Percentiles rank a stretch among this genome's conserved stretches.
phyloP scores from a whole-genome alignment of 2,888 invertebrate genomes.

The Mesopsocus fuscifrons region DNA sequence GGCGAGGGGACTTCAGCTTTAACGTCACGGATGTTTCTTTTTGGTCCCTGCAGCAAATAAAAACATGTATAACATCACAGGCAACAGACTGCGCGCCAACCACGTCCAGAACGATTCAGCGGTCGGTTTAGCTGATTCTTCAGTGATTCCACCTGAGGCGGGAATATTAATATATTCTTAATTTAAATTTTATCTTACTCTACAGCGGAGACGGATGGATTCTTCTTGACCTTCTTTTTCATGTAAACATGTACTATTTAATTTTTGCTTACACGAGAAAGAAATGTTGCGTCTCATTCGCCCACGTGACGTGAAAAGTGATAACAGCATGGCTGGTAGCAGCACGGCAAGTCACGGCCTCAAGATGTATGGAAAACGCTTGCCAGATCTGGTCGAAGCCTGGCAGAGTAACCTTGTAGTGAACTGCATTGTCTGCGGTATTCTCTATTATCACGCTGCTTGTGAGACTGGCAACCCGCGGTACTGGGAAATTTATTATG shows the following conservation, averaged over 20 bases:
- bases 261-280: conserved; percentile 40
- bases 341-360: conserved; percentile 30
- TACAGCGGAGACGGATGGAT: no score
- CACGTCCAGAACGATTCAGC: no score
- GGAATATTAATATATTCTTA: no score
- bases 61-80: no score
- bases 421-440: conserved; percentile 35
- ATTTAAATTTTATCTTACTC: no score
- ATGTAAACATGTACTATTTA: no score
- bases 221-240: no score
- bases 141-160: no score
- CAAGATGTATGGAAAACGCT: conserved; percentile 36
- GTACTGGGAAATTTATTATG: conserved; percentile 20
- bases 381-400: conserved; percentile 38
- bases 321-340: conserved; percentile 35
- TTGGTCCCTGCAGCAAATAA: conserved; percentile 23
- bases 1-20: conserved; percentile 34
- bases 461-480: conserved; percentile 20
- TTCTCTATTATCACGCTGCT: conserved; percentile 27
- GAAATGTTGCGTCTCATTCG: conserved; percentile 35
- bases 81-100: no score
- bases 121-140: no score
- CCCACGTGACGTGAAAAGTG: conserved; percentile 45
- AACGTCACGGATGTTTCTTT: conserved; percentile 34
- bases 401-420: conserved; percentile 38